Conservation (phyloP, 2,113 vertebrate species). For the Odobenus rosmarus region DNA sequence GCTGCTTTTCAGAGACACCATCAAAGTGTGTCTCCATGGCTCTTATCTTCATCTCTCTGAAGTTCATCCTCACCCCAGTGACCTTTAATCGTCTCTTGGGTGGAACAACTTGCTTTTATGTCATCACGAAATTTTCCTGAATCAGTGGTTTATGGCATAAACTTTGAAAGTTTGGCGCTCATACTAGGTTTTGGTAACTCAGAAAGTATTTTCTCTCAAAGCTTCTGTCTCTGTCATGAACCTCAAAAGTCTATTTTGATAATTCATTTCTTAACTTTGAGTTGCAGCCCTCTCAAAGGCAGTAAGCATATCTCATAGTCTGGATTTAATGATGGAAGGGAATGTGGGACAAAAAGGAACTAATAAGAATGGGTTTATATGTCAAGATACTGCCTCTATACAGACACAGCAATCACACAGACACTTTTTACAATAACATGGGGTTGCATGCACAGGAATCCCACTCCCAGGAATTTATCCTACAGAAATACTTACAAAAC, state of each 20-base stretch:
- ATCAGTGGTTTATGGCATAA: not conserved
- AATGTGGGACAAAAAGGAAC: not conserved
- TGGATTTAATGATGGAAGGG: not conserved
- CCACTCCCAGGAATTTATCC: not conserved
- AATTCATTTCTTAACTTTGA: not conserved
- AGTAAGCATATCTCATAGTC: not conserved
- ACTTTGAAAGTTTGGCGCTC: not conserved
- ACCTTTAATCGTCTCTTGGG: not conserved
- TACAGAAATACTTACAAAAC: not conserved
- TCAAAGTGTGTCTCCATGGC: not conserved
- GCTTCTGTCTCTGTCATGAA: not conserved
- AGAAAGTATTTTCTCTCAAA: not conserved
- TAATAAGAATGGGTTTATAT: not conserved
- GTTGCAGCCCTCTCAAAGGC: not conserved
- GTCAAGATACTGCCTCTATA: not conserved
- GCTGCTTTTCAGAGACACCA: not conserved
- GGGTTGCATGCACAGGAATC: not conserved
- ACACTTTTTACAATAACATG: not conserved
- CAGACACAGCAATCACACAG: not conserved
- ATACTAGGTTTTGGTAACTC: not conserved
- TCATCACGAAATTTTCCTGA: not conserved
- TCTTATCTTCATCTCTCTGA: not conserved
- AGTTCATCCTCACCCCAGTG: not conserved
- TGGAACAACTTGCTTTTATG: not conserved
- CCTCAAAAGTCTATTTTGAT: not conserved